These are phyloP conservation scores for Bombus consobrinus DNA, from an alignment of 1,140 invertebrate species.

Conservation along the genomic window DNA sequence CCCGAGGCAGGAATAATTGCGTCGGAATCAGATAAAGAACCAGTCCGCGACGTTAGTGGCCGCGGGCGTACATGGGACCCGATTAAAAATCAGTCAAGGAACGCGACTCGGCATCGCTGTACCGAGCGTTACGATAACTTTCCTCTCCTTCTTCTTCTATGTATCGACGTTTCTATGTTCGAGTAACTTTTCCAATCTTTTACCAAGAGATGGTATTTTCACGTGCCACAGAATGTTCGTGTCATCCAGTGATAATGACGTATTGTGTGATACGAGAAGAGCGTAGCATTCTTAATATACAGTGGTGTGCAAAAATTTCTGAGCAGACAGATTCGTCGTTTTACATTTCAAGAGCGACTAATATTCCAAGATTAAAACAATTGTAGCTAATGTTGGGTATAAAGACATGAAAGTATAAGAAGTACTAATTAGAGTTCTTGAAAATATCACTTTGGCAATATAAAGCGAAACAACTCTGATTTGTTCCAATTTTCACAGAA, in stretches of 20 bases:
- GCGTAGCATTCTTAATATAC: neutral
- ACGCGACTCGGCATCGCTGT: constrained; percentile 22
- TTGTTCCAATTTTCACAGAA: neutral
- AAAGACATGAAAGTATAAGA: too few species aligned
- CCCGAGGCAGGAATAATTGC: constrained; percentile 52
- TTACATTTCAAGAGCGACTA: neutral
- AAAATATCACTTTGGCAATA: too few species aligned
- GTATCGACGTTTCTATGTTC: neutral
- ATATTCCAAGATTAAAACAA: too few species aligned
- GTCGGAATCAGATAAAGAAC: constrained; percentile 51
- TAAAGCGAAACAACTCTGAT: too few species aligned
- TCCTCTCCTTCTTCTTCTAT: neutral
- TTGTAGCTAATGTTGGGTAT: too few species aligned
- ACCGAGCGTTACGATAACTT: constrained; percentile 4
- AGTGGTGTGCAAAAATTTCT: neutral
- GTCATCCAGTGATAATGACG: too few species aligned
- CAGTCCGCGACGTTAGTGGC: constrained; percentile 27
- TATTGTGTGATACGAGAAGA: too few species aligned
- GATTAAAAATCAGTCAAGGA: constrained; percentile 36
- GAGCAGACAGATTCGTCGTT: neutral
- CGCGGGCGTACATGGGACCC: neutral
- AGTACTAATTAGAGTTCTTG: too few species aligned
- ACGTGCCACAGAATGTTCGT: neutral
- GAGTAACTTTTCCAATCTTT: neutral
- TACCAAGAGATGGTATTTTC: neutral